Conservation (phyloP, 1,140 invertebrate species). For the Bombus consobrinus region DNA sequence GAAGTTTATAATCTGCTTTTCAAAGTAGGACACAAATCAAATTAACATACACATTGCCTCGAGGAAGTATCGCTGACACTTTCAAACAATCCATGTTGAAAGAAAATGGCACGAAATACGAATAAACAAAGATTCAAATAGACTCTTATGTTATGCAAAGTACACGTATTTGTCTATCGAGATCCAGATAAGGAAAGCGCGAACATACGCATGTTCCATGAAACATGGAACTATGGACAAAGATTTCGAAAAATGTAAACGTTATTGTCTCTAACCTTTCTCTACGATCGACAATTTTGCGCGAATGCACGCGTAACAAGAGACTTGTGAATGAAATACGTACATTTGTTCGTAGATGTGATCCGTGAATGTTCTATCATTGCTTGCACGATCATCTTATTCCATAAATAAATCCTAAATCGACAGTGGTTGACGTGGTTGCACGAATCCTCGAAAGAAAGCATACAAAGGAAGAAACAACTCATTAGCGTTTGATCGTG, state of each 20-base stretch:
- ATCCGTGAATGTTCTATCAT: constrained; percentile 13
- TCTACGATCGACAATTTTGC: background rate
- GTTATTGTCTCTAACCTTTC: constrained; percentile 12
- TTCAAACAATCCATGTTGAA: background rate
- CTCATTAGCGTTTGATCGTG: background rate
- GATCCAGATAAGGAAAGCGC: too few relatives aligned
- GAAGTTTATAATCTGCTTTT: constrained; percentile 6
- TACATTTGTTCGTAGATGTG: constrained; percentile 7
- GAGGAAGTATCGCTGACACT: constrained; percentile 1
- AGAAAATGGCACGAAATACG: background rate
- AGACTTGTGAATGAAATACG: constrained; percentile 47
- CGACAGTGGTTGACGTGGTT: background rate
- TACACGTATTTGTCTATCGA: background rate
- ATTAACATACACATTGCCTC: constrained; percentile 23
- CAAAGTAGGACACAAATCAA: constrained; percentile 32
- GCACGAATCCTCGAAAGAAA: background rate
- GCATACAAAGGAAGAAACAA: background rate
- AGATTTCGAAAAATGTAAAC: background rate
- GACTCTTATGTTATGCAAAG: too few relatives aligned
- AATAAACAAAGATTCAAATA: background rate
- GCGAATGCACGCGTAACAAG: too few relatives aligned
- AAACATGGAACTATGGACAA: constrained; percentile 33
- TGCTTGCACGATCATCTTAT: constrained; percentile 37
- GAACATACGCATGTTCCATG: too few relatives aligned
- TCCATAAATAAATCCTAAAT: constrained; percentile 40